Percentiles rank a stretch among this genome's conserved stretches.
Conservation (phyloP, 2,797 vertebrate genomes). For the Pangasius macronema region DNA sequence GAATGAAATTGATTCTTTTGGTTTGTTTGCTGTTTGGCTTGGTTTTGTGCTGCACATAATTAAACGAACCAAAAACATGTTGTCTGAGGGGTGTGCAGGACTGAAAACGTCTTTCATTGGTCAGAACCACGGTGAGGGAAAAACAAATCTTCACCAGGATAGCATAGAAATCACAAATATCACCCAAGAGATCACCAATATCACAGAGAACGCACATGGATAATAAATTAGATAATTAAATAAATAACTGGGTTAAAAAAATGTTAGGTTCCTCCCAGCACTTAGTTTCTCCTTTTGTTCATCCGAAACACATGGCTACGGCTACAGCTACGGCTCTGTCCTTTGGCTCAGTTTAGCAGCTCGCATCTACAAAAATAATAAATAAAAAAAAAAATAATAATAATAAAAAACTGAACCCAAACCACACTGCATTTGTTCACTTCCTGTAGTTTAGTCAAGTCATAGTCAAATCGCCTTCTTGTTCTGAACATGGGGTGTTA, state of each 20-base stretch:
- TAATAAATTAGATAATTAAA: not conserved
- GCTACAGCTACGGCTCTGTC: too few relatives aligned
- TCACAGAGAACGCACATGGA: not conserved
- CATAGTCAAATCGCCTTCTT: not conserved
- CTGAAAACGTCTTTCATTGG: not conserved
- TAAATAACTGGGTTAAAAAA: not conserved
- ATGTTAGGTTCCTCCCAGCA: too few relatives aligned
- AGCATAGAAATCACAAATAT: not conserved
- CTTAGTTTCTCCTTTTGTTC: not conserved
- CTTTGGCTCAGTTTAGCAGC: not conserved
- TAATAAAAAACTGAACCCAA: not conserved
- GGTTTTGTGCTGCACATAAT: not conserved
- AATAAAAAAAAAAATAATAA: too few relatives aligned
- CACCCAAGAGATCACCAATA: too few relatives aligned
- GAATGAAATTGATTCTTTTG: slow-evolving; percentile 5
- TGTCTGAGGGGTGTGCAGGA: not conserved
- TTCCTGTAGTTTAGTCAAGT: not conserved
- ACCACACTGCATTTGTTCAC: not conserved
- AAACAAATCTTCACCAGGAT: not conserved
- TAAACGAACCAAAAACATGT: not conserved
- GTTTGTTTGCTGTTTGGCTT: not conserved
- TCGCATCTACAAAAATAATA: too few relatives aligned
- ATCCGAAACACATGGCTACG: not conserved
- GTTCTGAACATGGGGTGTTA: not conserved
- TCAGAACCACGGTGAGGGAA: not conserved